Base-by-base conservation (phyloP, 2,113 vertebrate species). In the Nettapus auritus region DNA sequence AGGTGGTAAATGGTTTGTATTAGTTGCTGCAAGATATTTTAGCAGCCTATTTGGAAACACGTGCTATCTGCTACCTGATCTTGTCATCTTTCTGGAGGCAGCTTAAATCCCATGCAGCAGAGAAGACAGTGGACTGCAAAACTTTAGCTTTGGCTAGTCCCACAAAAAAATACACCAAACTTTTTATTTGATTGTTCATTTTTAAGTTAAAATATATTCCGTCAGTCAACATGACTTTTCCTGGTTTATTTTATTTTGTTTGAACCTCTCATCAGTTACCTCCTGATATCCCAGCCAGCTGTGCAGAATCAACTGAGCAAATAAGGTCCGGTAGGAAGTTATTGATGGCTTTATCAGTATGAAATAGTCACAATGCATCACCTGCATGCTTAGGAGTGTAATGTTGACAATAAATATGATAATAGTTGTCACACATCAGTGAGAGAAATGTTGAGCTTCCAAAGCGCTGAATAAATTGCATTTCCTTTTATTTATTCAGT, bases 401-500 rank as follows among this genome's bases (percentile, higher is more conserved):
- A 98, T 97, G 96, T 97, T 98, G 98, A 98, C 98, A 98, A 98
- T 98, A 97, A 97, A 98, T 98, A 98, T 98, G 98, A 98, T 98
- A 98, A 98, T 98, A 97, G 97, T 97, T 97, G 98, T 98, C 98
- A 98, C 98, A 98, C 98, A 97, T 98, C 98, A 98, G 97, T 96
- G 97, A 94, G 94, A 97, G 95, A 98, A 97, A 98, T 97, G 97
- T 96, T 97, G 96, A 98, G 97, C 97, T 98, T 97, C 98, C 97
- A 97, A 97, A 97, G 95, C 78, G 78, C 96, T 97, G 97, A 98
- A 98, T 98, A 97, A 97, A 98, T 98, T 98, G 96, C 90, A 98
- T 98, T 98, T 96, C 94, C 71, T 81, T 97, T 98, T 98, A 97
- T 98, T 98, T 98, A 98, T 96, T 97, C 97, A 96, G 95, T 91